Base-by-base conservation (phyloP, 2,888 invertebrate genomes). In the Helicoverpa assulta region DNA sequence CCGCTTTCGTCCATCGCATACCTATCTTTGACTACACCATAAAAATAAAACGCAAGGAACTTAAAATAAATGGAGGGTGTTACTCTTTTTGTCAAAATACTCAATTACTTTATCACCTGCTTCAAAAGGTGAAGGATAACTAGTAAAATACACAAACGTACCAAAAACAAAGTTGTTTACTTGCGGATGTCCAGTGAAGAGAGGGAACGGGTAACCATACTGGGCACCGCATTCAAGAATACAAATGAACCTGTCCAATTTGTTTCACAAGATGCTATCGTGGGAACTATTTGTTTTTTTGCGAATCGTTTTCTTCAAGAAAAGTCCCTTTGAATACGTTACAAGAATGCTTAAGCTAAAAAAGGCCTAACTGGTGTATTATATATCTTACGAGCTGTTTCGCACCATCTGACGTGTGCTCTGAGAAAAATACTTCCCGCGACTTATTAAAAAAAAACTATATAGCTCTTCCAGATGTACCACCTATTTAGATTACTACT, bases 211-310 rank as follows among this genome's bases (percentile, higher is more conserved):
- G 14, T 47, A 21, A n/a, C 37, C 51, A 61, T 61, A 52, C 37
- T 61, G 26, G 12, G 18, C 33, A 55, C 8, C 29, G 40, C 61
- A 43, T 51, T 53, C n/a, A 61, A 40, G 16, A 43, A 21, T 58
- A 61, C 21, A n/a, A 52, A 53, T 61, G 14, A 53, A 61, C 52
- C 53, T 12, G 53, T 53, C 40, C 53, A 18, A 26, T 21, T 10
- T n/a, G 26, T 40, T 29, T n/a, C 40, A 53, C 29, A 7, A 61
- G 61, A 61, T 53, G 21, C 26, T 29, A 61, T 61, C 61, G 7
- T 53, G 61, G 26, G 40, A 51, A 61, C 61, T 26, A 53, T 61
- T 61, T 40, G 52, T 52, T 60, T 60, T 61, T 61, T 61, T 52
- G 37, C 26, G 12, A 21, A n/a, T 16, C 47, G 16, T 33, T 18